Evolutionary conservation across 2,888 invertebrate genomes (phyloP), one percentile per base, ranked within the genome.

Genomic region (Lycaena phlaeas): DNA sequence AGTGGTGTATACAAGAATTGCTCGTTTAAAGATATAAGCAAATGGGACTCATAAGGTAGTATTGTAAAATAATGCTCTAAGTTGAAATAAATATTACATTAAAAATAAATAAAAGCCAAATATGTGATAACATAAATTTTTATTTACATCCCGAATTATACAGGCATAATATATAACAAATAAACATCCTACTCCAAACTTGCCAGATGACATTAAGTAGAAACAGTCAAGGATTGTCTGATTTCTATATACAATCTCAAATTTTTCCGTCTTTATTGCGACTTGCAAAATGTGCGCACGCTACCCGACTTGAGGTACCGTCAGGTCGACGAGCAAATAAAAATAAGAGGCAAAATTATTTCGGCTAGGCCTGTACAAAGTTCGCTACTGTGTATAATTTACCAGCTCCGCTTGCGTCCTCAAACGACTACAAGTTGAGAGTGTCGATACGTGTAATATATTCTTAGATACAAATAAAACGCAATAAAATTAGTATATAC

Each of bases 141-240:
- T 82, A 82, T 82, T 81, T 81, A 82, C 81, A 82, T 72, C 68
- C 75, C 74, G 68, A 78, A 79, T 76, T 74, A 76, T 75, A 79
- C 77, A 81, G 70, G 76, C 64, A 73, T 73, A 46, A 41, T 40
- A 66, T 71, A 70, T 72, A 76, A 74, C 72, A 76, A 73, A 62
- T 53, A 65, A 66, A 64, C 61, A 57, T 64, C 57, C 63, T 65
- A 64, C 57, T 31, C 17, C 30, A 30, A 29, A 38, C 59, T 68
- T 57, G 61, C 61, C 64, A 54, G 65, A 61, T 61, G 65, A 68
- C 59, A 68, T 62, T 68, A 71, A 67, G 66, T 59, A 56, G 66
- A 65, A 58, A 54, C 57, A 52, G 30, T 12, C 29, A 26, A 25
- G 22, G 29, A 22, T 14, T 54, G 59, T 62, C 14, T 30, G 10